Base-by-base conservation (phyloP, 2,888 invertebrate genomes). In the Griposia aprilina region DNA sequence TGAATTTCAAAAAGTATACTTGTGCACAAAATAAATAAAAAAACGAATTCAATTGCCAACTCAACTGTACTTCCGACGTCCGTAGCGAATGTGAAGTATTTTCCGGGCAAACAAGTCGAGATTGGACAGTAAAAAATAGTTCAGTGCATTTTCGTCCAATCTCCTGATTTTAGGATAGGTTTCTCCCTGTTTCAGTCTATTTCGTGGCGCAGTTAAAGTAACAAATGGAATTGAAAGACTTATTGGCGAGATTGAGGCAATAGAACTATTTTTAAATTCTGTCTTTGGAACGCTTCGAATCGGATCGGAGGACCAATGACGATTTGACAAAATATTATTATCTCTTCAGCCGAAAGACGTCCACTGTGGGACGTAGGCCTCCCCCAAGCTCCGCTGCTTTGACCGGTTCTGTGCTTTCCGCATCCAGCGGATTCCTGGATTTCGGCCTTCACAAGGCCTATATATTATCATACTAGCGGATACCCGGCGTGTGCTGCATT, bases 61-160 rank as follows among this genome's bases (percentile, higher is more conserved):
- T 85, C 76, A 60, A 77, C 74, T 81, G 69, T 67, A 83, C 76
- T 85, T 77, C 60, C 62, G 45, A 57, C 62, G 74, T 73, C n/a
- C 55, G 72, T 26, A 73, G 78, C 68, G 57, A 79, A 85, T 80
- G 76, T 75, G 78, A 83, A 87, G 81, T 87, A 83, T 86, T 81
- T 83, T 78, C 63, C 41, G 41, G 63, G 78, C 70, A 85, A 87
- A 83, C 80, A 81, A 75, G 60, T 74, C 52, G 68, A 75, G 73
- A 85, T 74, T 70, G 83, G 41, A 83, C 60, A 30, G 63, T 70
- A 75, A 87, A 86, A 87, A 85, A 83, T 77, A 55, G 71, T 78
- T 82, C n/a, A 57, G 60, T 75, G 60, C 72, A 82, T 78, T 86
- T 76, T 68, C 41, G 65, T 75, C 36, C 72, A 76, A 78, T 70